Evolutionary conservation across 2,113 vertebrate genomes (phyloP).

Genomic region (Pituophis catenifer): DNA sequence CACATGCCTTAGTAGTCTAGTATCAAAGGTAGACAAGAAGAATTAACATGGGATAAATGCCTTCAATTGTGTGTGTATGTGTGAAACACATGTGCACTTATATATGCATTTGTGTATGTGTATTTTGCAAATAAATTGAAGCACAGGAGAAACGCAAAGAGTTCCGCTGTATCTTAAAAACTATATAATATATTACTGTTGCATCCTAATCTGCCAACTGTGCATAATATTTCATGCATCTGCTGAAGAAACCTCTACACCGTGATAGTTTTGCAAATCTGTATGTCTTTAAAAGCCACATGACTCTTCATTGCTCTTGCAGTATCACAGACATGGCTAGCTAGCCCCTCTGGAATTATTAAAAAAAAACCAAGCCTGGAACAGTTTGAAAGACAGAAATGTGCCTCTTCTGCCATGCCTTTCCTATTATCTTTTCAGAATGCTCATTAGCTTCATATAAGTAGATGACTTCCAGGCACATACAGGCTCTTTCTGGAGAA

Average conservation of each 20-base stretch:
- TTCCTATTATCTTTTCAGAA: slow-evolving; percentile 13
- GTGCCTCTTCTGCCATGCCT: background rate
- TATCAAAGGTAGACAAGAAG: background rate
- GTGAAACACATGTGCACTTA: background rate
- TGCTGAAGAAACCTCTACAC: background rate
- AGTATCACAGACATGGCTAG: background rate
- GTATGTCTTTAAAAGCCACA: background rate
- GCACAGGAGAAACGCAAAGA: background rate
- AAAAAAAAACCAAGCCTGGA: background rate
- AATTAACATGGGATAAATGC: background rate
- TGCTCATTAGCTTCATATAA: background rate
- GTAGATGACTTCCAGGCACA: background rate
- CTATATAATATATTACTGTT: background rate
- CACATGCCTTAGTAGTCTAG: background rate
- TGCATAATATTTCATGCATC: background rate
- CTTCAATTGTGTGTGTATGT: background rate
- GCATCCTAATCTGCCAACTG: background rate
- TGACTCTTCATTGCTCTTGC: background rate
- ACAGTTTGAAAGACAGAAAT: background rate
- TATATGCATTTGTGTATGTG: background rate
- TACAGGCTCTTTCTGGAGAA: background rate
- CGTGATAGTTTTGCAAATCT: background rate
- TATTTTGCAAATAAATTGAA: background rate
- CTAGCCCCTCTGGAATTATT: background rate
- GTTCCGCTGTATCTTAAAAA: background rate